Evolutionary conservation across 2,888 invertebrate genomes (phyloP), one percentile per base, ranked within the genome.

Genomic region (Oscheius myriophilus): DNA sequence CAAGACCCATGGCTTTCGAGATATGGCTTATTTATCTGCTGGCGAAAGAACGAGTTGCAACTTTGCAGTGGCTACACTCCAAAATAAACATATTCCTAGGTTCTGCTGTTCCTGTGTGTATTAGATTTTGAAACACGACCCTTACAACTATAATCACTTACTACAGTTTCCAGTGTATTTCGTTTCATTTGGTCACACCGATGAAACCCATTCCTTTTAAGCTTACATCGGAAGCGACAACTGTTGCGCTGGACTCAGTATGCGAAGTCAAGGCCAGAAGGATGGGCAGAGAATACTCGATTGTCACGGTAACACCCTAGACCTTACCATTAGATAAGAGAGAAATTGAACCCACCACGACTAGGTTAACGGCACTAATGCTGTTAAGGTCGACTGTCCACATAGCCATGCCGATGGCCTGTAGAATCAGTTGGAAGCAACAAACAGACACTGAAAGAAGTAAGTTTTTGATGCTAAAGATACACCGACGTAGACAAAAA

Each of bases 241-340:
- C 95, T 86, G 92, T 91, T 6, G 92, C 91, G 39, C 95, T 91
- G 85, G 93, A 92, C 0, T 92, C 90, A 0, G 95, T 33, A 11
- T 51, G 14, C 12, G 42, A 54, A 41, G 25, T 26, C 41, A 51
- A 65, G 2, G 71, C 64, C 12, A 76, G 54, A 16, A 95, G 95
- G 81, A 97, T 90, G 89, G 98, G 97, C 74, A 96, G 95, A 88
- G 96, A 96, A 89, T 98, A 98, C 89, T 98, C 97, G 49, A 98
- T 97, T n/a, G 95, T 92, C 77, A 98, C 97, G 55, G 97, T 98
- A 80, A 97, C 93, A 43, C 96, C 94, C 96, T 92, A 86, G 12
- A 23, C 16, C 6, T 33, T 18, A 43, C 7, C 18, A 39, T 55
- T 16, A 21, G 1, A n/a, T n/a, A 39, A 59, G 14, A 45, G n/a